Evolutionary conservation across 2,113 vertebrate genomes (phyloP), one percentile per base, ranked within the genome.

Genomic region (Myotis davidii): DNA sequence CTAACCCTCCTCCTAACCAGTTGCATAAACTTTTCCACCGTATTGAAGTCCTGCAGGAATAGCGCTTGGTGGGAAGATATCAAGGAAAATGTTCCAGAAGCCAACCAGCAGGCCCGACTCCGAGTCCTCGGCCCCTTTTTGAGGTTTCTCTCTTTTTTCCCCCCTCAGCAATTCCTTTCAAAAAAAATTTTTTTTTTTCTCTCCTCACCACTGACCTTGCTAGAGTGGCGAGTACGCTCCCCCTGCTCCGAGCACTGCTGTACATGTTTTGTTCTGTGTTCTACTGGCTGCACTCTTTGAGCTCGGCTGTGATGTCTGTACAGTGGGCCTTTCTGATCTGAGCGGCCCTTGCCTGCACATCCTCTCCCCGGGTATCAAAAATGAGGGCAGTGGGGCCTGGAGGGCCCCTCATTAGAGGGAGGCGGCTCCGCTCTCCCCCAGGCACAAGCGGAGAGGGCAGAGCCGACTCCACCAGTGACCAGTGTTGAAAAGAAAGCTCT

Each of bases 301-400:
- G 98, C 98, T 95, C 72, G 94, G 87, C 98, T 98, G 97, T 98
- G 98, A 98, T 98, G 98, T 98, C 98, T 98, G 97, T 97, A 97
- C 98, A 95, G 97, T 96, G 97, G 98, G 73, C 81, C 97, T 97
- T 98, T 98, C 98, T 98, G 98, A 98, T 98, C 98, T 98, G 96
- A 54, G 45, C 97, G 98, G 98, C 96, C 96, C 97, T 97, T 18
- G 97, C 96, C 97, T 97, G 97, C 95, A 98, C 98, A 97, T 98
- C 98, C 97, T 98, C 98, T 98, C 98, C 98, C 98, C 98, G 97
- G 98, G 98, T 97, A 98, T 98, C 98, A 98, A 97, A 98, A 97
- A 95, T 73, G 97, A 98, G 98, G 98, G 98, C 98, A 97, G 90
- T 94, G 94, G 96, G 97, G 97, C 98, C 97, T 98, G 98, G 98